Conservation (phyloP, 2,113 vertebrate genomes). For the Antechinus flavipes region DNA sequence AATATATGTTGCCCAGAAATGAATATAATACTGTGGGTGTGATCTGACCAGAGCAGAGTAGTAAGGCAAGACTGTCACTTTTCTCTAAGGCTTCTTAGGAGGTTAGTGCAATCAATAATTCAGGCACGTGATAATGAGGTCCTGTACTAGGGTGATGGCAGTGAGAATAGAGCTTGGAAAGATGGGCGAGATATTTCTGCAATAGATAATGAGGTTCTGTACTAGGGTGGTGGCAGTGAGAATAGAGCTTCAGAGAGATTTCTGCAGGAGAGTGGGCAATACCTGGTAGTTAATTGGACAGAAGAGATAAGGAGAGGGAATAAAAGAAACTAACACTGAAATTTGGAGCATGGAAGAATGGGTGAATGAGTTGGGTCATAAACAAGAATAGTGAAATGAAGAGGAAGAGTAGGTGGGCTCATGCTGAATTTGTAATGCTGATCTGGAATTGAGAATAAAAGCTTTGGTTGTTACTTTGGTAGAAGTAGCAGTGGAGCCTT, state of each 20-base stretch:
- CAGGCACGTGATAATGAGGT: slow-evolving; percentile 1
- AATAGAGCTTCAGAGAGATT: neutral
- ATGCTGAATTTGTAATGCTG: neutral
- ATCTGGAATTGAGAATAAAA: neutral
- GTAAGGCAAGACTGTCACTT: neutral
- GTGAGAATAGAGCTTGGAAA: neutral
- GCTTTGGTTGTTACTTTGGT: neutral
- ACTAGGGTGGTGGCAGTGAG: too few relatives aligned
- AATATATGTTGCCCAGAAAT: neutral
- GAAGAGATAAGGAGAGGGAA: neutral
- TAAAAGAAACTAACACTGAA: neutral
- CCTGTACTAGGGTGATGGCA: neutral
- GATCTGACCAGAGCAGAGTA: neutral
- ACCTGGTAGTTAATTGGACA: neutral
- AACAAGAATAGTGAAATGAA: neutral
- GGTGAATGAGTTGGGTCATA: neutral
- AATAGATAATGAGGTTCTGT: too few relatives aligned
- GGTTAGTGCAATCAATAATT: neutral
- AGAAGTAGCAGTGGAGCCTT: neutral
- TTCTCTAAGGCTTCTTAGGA: neutral
- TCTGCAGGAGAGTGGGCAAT: neutral
- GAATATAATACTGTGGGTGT: neutral
- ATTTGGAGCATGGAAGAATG: neutral
- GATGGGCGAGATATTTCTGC: too few relatives aligned
- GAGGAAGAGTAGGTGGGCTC: neutral